Conservation (phyloP, 2,113 vertebrate genomes). For the Sebastes schlegelii region DNA sequence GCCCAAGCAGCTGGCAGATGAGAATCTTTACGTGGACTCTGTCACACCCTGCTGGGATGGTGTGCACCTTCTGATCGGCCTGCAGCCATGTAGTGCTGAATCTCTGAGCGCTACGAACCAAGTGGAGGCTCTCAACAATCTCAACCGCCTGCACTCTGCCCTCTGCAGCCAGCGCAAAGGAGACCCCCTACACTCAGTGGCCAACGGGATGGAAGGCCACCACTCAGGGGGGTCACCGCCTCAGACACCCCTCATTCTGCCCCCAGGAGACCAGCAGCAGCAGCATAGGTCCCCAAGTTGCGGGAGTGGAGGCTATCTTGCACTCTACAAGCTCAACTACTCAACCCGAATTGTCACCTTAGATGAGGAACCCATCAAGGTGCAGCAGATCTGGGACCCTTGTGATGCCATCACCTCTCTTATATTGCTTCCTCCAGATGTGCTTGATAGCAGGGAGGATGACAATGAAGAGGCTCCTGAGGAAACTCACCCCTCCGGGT, state of each 20-base stretch:
- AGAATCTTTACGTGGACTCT: slow-evolving; percentile 96
- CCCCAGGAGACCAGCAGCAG: slow-evolving; percentile 88
- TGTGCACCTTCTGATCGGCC: slow-evolving; percentile 93
- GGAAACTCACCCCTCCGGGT: slow-evolving; percentile 86
- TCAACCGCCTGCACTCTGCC: slow-evolving; percentile 98
- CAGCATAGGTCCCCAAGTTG: slow-evolving; percentile 75
- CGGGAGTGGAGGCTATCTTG: slow-evolving; percentile 88
- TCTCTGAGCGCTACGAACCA: slow-evolving; percentile 97
- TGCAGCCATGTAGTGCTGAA: slow-evolving; percentile 92
- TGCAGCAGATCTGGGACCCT: slow-evolving; percentile 97
- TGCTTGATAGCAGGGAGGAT: slow-evolving; percentile 95
- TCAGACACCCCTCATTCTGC: slow-evolving; percentile 93
- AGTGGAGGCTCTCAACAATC: slow-evolving; percentile 99
- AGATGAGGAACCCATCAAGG: slow-evolving; percentile 95
- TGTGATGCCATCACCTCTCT: slow-evolving; percentile 96
- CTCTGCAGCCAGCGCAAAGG: slow-evolving; percentile 93
- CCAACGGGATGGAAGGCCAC: slow-evolving; percentile 92
- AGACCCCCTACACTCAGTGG: slow-evolving; percentile 85
- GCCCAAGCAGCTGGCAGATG: slow-evolving; percentile 96
- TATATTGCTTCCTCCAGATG: slow-evolving; percentile 96
- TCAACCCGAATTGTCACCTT: slow-evolving; percentile 96
- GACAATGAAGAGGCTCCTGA: slow-evolving; percentile 93
- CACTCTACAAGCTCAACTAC: slow-evolving; percentile 99
- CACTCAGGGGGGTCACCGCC: slow-evolving; percentile 70
- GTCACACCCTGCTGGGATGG: slow-evolving; percentile 98